Conservation (phyloP, 2,797 vertebrate genomes). For the Lagorchestes hirsutus region DNA sequence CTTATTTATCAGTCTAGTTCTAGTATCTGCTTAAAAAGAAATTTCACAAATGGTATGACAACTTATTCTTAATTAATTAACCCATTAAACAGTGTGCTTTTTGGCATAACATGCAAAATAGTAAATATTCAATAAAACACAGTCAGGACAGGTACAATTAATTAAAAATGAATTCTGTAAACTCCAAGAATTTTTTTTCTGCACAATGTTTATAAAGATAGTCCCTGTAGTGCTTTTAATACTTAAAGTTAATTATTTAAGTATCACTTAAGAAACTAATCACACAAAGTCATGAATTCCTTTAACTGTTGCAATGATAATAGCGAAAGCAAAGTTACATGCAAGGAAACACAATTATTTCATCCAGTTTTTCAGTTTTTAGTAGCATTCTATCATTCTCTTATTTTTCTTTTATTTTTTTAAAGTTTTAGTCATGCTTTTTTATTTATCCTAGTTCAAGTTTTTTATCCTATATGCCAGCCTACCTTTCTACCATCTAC, state of each 20-base stretch:
- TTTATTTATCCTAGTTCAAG: background rate
- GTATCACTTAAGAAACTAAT: conserved; percentile 14
- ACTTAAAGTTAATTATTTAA: conserved; percentile 11
- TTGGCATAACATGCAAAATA: conserved; percentile 1
- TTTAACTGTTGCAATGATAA: conserved; percentile 51
- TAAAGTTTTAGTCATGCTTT: background rate
- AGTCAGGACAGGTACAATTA: conserved; percentile 3
- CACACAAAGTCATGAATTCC: background rate
- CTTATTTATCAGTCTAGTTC: conserved; percentile 1
- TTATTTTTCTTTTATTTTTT: background rate
- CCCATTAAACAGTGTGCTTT: conserved; percentile 61
- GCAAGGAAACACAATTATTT: conserved; percentile 14
- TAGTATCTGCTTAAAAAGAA: conserved; percentile 42
- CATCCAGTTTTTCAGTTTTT: background rate
- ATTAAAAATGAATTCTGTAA: conserved; percentile 8
- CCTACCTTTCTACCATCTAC: background rate
- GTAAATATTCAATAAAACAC: conserved; percentile 14
- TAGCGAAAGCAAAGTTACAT: conserved; percentile 39
- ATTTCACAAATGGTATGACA: conserved; percentile 36
- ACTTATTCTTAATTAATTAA: conserved; percentile 40
- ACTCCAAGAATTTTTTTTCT: conserved; percentile 4
- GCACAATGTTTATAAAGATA: conserved; percentile 47
- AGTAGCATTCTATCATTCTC: background rate
- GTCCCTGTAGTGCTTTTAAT: conserved; percentile 44
- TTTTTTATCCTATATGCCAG: background rate